phyloP scores from a whole-genome alignment of 2,888 invertebrate genomes.

The Himalopsyche anomala region DNA sequence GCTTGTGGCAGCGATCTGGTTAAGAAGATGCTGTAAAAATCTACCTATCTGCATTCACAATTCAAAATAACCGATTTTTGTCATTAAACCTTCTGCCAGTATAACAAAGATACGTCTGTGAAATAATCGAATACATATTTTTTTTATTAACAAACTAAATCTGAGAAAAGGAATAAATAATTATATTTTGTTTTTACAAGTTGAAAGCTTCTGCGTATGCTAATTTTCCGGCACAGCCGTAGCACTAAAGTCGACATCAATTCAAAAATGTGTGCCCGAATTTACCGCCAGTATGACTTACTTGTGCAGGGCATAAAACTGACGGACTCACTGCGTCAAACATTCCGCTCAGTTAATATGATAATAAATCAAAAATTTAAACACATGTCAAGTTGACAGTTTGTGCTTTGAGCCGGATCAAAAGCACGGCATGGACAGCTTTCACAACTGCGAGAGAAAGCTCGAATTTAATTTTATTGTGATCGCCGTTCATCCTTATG shows the following conservation, averaged over 20 bases:
- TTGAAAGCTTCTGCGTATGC: neutral
- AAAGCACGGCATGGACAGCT: neutral
- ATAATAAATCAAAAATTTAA: constrained; percentile 16
- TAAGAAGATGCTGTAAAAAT: no score
- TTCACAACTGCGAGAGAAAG: no score
- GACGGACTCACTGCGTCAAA: constrained; percentile 9
- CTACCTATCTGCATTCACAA: no score
- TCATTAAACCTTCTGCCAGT: no score
- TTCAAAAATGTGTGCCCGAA: constrained; percentile 16
- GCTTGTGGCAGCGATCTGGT: no score
- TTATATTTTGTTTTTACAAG: neutral
- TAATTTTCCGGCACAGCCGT: neutral
- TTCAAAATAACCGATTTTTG: no score
- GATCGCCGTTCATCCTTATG: no score
- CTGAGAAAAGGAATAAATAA: no score
- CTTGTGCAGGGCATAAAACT: neutral
- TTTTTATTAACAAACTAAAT: no score
- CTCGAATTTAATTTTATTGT: no score
- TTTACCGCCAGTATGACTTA: constrained; percentile 4
- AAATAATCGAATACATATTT: no score
- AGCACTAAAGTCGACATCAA: neutral
- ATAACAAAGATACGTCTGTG: no score
- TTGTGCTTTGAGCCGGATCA: neutral
- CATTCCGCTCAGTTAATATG: neutral
- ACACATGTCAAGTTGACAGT: neutral